phyloP scores from a whole-genome alignment of 2,113 vertebrate genomes.

The Pseudopodoces humilis region DNA sequence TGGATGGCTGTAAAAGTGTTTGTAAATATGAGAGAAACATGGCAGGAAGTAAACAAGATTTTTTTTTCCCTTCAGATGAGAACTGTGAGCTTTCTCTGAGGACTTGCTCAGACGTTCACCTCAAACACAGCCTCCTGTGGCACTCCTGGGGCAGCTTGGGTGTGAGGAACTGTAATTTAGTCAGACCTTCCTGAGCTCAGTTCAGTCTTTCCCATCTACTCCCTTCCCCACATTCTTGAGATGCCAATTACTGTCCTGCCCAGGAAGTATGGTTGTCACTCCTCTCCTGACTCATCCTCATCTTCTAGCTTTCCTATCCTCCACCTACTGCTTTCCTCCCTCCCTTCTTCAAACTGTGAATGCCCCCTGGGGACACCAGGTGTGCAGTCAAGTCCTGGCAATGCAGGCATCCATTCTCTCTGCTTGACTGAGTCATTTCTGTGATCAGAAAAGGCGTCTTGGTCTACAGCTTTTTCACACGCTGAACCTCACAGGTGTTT shows the following conservation, averaged over 20 bases:
- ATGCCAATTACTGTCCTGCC: slow-evolving; percentile 10
- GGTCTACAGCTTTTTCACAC: background rate
- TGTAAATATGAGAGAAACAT: background rate
- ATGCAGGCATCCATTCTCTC: background rate
- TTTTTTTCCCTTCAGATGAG: background rate
- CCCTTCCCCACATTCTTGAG: slow-evolving; percentile 1
- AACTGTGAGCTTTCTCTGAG: background rate
- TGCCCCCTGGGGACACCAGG: background rate
- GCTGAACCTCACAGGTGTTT: background rate
- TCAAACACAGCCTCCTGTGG: background rate
- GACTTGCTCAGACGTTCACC: background rate
- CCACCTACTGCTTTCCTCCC: background rate
- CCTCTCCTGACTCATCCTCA: slow-evolving; percentile 23
- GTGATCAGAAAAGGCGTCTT: background rate
- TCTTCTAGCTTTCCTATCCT: background rate
- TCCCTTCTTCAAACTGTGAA: background rate
- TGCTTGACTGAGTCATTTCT: background rate
- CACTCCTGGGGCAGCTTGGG: background rate
- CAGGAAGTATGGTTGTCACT: slow-evolving; percentile 9
- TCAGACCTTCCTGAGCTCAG: background rate
- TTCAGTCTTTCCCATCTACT: background rate
- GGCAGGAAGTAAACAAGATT: background rate
- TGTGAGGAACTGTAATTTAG: background rate
- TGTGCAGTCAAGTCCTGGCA: background rate
- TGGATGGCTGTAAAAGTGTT: background rate